phyloP scores from a whole-genome alignment of 2,888 invertebrate genomes.

The Saturnia pavonia region DNA sequence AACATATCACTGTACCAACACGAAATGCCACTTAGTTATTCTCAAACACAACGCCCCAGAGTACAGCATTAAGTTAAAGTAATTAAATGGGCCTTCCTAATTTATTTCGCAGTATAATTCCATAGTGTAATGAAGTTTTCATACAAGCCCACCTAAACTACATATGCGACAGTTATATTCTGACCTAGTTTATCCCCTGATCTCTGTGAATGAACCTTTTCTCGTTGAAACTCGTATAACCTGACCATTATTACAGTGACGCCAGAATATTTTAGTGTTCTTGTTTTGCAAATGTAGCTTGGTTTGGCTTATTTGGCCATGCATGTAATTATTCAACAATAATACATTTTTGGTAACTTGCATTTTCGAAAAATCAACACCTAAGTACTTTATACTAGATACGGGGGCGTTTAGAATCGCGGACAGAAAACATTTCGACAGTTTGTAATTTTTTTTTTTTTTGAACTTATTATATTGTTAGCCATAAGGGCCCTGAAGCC shows the following conservation, averaged over 20 bases:
- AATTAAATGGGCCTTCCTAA: constrained; percentile 4
- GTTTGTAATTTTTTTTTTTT: too few relatives aligned
- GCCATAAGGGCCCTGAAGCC: too few relatives aligned
- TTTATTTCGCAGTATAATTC: constrained; percentile 8
- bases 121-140: constrained; percentile 11
- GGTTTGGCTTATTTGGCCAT: neutral
- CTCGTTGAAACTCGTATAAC: neutral
- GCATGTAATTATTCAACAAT: neutral
- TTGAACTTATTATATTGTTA: too few relatives aligned
- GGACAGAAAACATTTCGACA: too few relatives aligned
- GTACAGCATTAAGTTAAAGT: constrained; percentile 7
- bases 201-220: neutral
- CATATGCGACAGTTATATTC: neutral
- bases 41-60: constrained; percentile 4
- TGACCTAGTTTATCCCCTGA: constrained; percentile 2
- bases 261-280: neutral
- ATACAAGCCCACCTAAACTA: neutral
- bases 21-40: constrained; percentile 14
- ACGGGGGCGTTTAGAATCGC: too few relatives aligned
- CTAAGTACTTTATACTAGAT: too few relatives aligned
- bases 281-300: neutral
- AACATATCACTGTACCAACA: constrained; percentile 3
- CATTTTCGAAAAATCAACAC: too few relatives aligned
- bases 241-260: neutral
- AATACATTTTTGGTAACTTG: neutral